Evolutionary conservation across 2,888 invertebrate species (phyloP).

Genomic region (Pimpla rufipes): DNA sequence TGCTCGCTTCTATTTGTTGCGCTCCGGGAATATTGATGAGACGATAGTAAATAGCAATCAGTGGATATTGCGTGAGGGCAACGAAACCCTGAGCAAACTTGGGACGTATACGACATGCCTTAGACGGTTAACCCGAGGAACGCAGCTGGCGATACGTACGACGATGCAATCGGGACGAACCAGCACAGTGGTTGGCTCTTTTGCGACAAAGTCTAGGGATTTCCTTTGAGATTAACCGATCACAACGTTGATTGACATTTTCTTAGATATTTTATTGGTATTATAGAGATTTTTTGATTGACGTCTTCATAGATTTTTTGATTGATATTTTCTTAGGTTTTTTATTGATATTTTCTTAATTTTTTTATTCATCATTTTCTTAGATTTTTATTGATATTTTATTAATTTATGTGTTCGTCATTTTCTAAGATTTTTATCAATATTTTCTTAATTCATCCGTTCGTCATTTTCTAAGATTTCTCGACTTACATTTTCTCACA

Average conservation of each 20-base stretch:
- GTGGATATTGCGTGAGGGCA: neutral
- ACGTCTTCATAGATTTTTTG: too few relatives aligned
- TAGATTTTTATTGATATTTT: too few relatives aligned
- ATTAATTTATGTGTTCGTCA: too few relatives aligned
- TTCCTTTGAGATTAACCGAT: too few relatives aligned
- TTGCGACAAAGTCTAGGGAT: too few relatives aligned
- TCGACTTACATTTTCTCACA: neutral
- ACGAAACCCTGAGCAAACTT: neutral
- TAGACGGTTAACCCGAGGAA: neutral
- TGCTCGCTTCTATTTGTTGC: neutral
- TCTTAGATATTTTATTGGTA: neutral
- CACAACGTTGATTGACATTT: neutral
- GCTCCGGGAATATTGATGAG: slow-evolving; percentile 1
- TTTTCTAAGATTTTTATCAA: too few relatives aligned
- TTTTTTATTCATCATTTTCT: too few relatives aligned
- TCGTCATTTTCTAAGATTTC: neutral
- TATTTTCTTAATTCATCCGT: neutral
- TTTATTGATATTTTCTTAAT: too few relatives aligned
- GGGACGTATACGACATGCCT: neutral
- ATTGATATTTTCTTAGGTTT: neutral
- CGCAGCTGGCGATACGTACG: neutral
- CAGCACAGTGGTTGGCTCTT: neutral
- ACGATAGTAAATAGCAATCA: slow-evolving; percentile 28
- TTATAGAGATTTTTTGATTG: too few relatives aligned
- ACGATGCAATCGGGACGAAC: neutral